A percentile compares a stretch with the other conserved stretches of the same genome.
Conservation (phyloP, 2,797 vertebrate genomes). For the Rhinella marina region DNA sequence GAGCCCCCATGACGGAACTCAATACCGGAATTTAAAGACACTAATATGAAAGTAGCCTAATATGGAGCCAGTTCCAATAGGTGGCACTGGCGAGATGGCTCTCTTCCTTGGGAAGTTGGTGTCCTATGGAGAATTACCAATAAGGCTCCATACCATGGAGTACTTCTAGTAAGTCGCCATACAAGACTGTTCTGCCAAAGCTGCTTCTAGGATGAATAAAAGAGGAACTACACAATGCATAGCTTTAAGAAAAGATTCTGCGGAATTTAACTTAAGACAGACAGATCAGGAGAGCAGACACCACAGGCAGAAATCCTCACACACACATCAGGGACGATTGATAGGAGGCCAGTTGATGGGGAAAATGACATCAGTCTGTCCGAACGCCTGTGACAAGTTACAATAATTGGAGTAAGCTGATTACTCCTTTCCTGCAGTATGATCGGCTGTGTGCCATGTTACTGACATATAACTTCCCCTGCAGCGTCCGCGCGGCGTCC, state of each 20-base stretch:
- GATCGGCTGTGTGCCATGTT: neutral
- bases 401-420: neutral
- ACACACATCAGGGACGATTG: neutral
- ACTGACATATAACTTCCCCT: conserved; percentile 3
- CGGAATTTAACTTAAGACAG: too few species aligned
- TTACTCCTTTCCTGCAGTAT: neutral
- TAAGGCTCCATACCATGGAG: too few species aligned
- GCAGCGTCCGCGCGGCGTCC: neutral
- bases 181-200: too few species aligned
- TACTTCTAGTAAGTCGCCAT: too few species aligned
- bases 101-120: too few species aligned
- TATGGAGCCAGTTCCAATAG: too few species aligned
- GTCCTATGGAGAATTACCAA: too few species aligned
- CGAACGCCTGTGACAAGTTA: neutral
- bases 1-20: too few species aligned
- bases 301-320: neutral
- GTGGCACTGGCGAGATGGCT: too few species aligned
- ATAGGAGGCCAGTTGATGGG: neutral
- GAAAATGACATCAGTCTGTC: conserved; percentile 1
- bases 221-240: neutral
- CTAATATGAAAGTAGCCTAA: too few species aligned
- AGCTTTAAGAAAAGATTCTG: too few species aligned
- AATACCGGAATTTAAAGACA: too few species aligned
- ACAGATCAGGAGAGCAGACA: neutral
- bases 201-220: neutral